These are phyloP conservation scores for Laticauda laticaudata DNA, from an alignment of 2,113 vertebrate species.

Conservation along the genomic window DNA sequence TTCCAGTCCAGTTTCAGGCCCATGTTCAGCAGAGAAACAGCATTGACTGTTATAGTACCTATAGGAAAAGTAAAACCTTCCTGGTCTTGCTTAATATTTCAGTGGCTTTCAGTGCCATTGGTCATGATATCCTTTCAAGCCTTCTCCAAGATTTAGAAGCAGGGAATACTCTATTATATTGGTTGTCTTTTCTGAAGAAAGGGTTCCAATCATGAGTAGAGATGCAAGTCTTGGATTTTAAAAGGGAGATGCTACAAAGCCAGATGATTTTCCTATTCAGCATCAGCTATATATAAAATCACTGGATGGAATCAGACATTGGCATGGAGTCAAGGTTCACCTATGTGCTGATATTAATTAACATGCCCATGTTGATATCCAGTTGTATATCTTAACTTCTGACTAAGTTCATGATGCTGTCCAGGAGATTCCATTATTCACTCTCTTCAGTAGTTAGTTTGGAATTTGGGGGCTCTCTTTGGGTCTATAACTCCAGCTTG, in stretches of 20 bases:
- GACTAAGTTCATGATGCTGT: not conserved
- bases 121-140: not conserved
- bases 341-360: not conserved
- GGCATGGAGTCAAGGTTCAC: not conserved
- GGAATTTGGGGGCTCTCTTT: not conserved
- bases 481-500: not conserved
- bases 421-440: not conserved
- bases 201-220: not conserved
- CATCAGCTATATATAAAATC: not conserved
- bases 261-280: not conserved
- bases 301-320: not conserved
- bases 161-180: not conserved
- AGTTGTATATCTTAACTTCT: not conserved
- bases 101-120: not conserved
- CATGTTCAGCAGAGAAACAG: not conserved
- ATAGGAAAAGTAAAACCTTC: not conserved
- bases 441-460: not conserved
- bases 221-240: not conserved
- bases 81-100: not conserved
- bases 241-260: not conserved
- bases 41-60: not conserved
- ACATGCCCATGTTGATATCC: not conserved
- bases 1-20: not conserved
- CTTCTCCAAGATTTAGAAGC: not conserved
- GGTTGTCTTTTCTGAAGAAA: not conserved